Evolutionary conservation across 30 jellyfish, hydroid and myxozoan genomes (phyloP), one percentile per base, ranked within the genome.

Genomic region (Catostylus mosaicus): DNA sequence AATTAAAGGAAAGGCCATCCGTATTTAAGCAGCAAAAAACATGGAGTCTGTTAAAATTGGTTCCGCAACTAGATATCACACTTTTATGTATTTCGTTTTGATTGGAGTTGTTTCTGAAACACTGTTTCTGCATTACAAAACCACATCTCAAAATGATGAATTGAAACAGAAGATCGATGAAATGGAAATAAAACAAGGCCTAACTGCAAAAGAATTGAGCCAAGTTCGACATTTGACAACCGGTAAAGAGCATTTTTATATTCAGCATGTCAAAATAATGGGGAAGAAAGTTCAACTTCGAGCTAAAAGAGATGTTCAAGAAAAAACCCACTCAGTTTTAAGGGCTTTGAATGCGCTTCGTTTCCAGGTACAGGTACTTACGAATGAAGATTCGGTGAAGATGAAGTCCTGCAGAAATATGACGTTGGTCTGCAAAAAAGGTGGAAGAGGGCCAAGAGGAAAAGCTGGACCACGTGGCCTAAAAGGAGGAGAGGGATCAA

Each of bases 391-490:
- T 22, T n/a, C 32, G 11, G 74, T 23, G 22, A 26, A 3, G 9
- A 35, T 2, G 35, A 29, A 35, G 1, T 16, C 2, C 3, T 76
- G 77, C 50, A n/a, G 7, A 24, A 76, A 76, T 8, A 35, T 23
- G 61, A 45, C 56, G 11, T 24, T 74, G 2, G 40, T 27, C 0
- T 47, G 54, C n/a, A n/a, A n/a, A n/a, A n/a, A n/a, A n/a, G n/a
- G n/a, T n/a, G n/a, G n/a, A n/a, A n/a, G n/a, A n/a, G n/a, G n/a
- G n/a, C n/a, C n/a, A n/a, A n/a, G n/a, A n/a, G n/a, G n/a, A n/a
- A n/a, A n/a, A n/a, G n/a, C 72, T 19, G 73, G 77, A 34, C 87
- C 77, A 30, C 43, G 63, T 38, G 84, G 84, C 69, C 24, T 19
- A 8, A 72, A 72, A 30, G 84, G 84, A 11, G 52, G 30, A 1